Percentiles rank a stretch among this genome's conserved stretches.
Evolutionary conservation across 2,888 invertebrate genomes (phyloP).

Genomic region (Celastrina argiolus): DNA sequence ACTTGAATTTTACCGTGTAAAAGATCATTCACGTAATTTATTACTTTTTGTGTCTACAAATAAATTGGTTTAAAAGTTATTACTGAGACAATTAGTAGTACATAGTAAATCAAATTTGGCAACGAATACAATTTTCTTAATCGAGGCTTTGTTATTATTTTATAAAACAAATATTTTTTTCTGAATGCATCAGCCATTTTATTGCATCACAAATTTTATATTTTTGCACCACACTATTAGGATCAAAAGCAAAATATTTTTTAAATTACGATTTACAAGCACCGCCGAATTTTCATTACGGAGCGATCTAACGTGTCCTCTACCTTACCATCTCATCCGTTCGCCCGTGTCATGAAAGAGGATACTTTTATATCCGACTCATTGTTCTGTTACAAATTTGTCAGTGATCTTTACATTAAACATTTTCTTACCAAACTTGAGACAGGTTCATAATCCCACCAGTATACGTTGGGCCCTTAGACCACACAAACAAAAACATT

Average conservation of each 20-base stretch:
- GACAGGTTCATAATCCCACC: conserved; percentile 69
- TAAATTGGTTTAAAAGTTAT: not conserved
- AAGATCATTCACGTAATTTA: conserved; percentile 21
- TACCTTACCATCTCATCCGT: conserved; percentile 59
- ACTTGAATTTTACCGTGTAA: conserved; percentile 25
- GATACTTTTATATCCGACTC: conserved; percentile 77
- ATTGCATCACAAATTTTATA: too few relatives aligned
- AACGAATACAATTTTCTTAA: too few relatives aligned
- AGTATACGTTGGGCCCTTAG: conserved; percentile 66
- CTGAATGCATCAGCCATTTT: too few relatives aligned
- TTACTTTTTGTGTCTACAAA: not conserved
- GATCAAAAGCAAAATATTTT: too few relatives aligned
- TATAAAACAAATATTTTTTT: too few relatives aligned
- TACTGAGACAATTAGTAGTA: not conserved
- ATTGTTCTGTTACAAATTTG: conserved; percentile 79
- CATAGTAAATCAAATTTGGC: not conserved
- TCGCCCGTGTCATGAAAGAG: conserved; percentile 72
- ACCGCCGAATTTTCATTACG: conserved; percentile 27
- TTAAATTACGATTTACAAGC: too few relatives aligned
- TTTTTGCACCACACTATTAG: too few relatives aligned
- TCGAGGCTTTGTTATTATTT: not conserved
- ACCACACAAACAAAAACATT: conserved; percentile 68
- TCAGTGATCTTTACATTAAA: conserved; percentile 77
- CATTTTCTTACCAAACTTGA: conserved; percentile 73
- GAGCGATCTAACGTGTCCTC: conserved; percentile 41